Conservation (phyloP, 2,797 vertebrate species). For the Rallus crepitans region DNA sequence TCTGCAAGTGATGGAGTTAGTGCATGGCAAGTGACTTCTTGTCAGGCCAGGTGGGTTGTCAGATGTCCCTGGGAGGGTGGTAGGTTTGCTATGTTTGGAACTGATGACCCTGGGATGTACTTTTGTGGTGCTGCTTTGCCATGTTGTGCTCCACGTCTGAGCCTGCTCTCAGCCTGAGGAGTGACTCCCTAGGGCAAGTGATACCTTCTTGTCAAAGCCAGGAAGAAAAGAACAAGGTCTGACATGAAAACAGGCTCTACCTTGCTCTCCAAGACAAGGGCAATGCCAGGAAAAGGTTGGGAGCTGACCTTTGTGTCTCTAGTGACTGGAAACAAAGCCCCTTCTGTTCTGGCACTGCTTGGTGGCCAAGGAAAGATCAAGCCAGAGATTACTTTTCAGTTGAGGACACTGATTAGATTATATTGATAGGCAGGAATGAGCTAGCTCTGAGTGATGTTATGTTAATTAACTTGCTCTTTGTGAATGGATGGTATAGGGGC, state of each 20-base stretch:
- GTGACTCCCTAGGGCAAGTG: background rate
- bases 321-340: slow-evolving; percentile 50
- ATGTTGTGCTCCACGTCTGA: background rate
- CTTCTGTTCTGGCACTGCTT: slow-evolving; percentile 45
- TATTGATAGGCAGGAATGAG: slow-evolving; percentile 43
- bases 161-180: background rate
- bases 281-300: slow-evolving; percentile 11
- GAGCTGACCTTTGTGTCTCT: slow-evolving; percentile 51
- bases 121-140: background rate
- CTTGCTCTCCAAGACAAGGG: slow-evolving; percentile 36
- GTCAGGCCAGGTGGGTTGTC: background rate
- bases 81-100: background rate
- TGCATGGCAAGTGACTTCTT: background rate
- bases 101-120: too few species aligned
- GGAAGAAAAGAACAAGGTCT: background rate
- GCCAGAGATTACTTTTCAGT: slow-evolving; percentile 71
- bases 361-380: slow-evolving; percentile 66
- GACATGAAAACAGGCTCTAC: background rate
- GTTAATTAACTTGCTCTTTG: slow-evolving; percentile 49
- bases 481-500: background rate
- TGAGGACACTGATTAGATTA: slow-evolving; percentile 63
- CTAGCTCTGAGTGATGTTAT: slow-evolving; percentile 55
- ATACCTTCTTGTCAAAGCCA: background rate
- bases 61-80: background rate
- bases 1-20: background rate